Evolutionary conservation across 2,113 vertebrate genomes (phyloP), one percentile per base, ranked within the genome.

Genomic region (Narcine bancroftii): DNA sequence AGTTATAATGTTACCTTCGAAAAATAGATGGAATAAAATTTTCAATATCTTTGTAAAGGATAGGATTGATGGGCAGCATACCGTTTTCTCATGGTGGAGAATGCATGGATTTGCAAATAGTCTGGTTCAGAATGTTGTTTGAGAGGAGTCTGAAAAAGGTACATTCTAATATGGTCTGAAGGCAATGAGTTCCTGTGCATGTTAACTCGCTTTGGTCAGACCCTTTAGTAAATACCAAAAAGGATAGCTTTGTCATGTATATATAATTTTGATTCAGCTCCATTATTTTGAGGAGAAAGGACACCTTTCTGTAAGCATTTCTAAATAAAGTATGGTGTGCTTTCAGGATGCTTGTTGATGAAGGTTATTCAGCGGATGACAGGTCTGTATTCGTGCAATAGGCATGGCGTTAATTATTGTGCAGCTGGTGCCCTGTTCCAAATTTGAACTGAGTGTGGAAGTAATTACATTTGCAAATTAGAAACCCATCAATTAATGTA

Each of bases 401-500:
- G 81, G 50, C 81, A 87, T 87, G 81, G 81, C 60, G 81, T 87
- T 87, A 87, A 87, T 87, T 87, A 87, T 60, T 60, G 50, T 87
- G 81, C 81, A 87, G 81, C 81, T 87, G 81, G 50, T 60, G 53
- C 81, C 81, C 81, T 53, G 81, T 60, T 87, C 81, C 81, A 87
- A 36, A 87, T 87, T 87, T 87, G 81, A 87, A 36, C 33, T 36
- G 81, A 45, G 63, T 69, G 63, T 91, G 89, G 65, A 69, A 91
- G 89, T 69, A 91, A 69, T 91, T 91, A 69, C 42, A 69, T 91
- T 91, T 91, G 89, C 63, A 91, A 47, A 91, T 91, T 91, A 91
- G 63, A 91, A 91, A 91, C 89, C 89, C 63, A 69, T 91, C 89
- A 91, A 66, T 91, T 91, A 91, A 91, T 91, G 89, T 29, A 69